Percentiles rank a stretch among this genome's conserved stretches.
These are phyloP conservation scores for Ia io DNA, from an alignment of 2,113 vertebrate species.

Conservation along the genomic window DNA sequence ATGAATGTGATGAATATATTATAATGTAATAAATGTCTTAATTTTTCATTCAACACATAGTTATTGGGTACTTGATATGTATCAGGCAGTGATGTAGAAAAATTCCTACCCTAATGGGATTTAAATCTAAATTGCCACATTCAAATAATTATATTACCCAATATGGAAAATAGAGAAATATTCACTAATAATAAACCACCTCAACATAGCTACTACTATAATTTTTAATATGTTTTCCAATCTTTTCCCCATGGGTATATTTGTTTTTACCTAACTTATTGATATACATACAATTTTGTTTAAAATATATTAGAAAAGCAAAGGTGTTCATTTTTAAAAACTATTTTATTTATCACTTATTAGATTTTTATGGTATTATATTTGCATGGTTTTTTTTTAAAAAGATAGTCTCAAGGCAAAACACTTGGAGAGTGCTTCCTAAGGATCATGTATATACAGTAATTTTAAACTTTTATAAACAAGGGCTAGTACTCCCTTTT, in stretches of 20 bases:
- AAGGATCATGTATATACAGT: not conserved
- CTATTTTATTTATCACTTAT: not conserved
- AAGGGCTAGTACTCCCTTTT: not conserved
- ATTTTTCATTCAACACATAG: not conserved
- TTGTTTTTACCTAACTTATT: not conserved
- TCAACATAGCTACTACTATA: not conserved
- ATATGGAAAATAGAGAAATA: not conserved
- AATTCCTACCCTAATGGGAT: not conserved
- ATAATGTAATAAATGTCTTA: not conserved
- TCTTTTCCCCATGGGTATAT: not conserved
- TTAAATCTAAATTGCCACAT: not conserved
- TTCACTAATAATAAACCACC: not conserved
- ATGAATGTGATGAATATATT: not conserved
- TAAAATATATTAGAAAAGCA: too few relatives aligned
- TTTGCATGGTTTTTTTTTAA: not conserved
- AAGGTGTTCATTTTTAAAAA: too few relatives aligned
- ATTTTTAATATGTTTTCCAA: slow-evolving; percentile 6
- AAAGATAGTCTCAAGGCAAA: not conserved
- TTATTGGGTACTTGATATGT: too few relatives aligned
- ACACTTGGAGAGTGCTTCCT: not conserved
- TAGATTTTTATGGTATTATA: not conserved
- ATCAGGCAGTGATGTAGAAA: not conserved
- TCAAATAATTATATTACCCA: not conserved
- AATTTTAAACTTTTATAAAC: slow-evolving; percentile 6
- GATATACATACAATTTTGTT: not conserved